Conservation (phyloP, 2,797 vertebrate species). For the Ciconia nigra region DNA sequence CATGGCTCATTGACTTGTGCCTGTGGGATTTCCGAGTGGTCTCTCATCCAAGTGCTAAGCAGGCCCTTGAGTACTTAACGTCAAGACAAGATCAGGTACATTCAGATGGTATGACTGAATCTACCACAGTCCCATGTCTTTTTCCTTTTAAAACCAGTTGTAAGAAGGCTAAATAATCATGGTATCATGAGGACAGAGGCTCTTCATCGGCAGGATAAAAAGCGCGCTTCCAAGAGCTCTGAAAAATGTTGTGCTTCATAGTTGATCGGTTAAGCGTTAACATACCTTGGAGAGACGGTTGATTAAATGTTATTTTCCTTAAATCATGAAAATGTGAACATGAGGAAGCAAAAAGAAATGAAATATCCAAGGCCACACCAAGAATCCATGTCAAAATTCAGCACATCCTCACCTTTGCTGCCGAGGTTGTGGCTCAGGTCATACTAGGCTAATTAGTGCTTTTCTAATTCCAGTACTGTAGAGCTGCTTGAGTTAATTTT, state of each 20-base stretch:
- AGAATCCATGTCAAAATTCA: background rate
- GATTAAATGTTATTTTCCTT: background rate
- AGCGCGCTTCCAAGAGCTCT: background rate
- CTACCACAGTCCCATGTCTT: background rate
- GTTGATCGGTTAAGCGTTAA: background rate
- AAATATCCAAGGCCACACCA: background rate
- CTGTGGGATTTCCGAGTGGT: background rate
- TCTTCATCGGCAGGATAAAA: background rate
- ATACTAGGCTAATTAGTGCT: background rate
- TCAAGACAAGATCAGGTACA: background rate
- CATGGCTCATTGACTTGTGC: background rate
- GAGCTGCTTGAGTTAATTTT: background rate
- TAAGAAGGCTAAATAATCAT: background rate
- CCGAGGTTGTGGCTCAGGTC: background rate
- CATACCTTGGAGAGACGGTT: background rate
- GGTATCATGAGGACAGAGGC: background rate
- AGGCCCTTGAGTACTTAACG: background rate
- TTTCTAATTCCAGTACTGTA: background rate
- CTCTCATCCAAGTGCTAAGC: background rate
- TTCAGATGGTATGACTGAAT: background rate
- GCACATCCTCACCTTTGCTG: background rate
- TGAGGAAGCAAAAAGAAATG: background rate
- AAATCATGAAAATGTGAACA: background rate
- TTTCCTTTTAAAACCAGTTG: background rate
- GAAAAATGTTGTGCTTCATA: background rate